phyloP scores from a whole-genome alignment of 2,797 vertebrate genomes.

The Lutjanus campechanus region DNA sequence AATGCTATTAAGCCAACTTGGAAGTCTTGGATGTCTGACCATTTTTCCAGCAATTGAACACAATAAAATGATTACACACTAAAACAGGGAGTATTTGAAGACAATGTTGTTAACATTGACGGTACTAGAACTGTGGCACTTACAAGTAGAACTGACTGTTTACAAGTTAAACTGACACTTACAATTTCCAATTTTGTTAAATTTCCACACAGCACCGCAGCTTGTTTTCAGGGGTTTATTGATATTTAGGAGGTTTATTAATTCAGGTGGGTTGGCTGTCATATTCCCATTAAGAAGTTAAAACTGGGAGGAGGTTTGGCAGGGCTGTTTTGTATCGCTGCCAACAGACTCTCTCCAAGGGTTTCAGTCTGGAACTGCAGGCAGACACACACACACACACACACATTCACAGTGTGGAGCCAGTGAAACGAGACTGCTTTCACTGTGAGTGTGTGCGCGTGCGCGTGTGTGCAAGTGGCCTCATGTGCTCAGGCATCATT shows the following conservation, averaged over 20 bases:
- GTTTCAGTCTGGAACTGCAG: conserved; percentile 62
- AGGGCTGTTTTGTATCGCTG: conserved; percentile 60
- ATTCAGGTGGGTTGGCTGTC: conserved; percentile 75
- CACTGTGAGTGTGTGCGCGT: conserved; percentile 21
- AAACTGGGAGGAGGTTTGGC: conserved; percentile 76
- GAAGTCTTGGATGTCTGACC: not conserved
- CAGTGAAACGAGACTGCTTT: conserved; percentile 43
- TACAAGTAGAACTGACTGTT: not conserved
- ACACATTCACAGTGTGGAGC: conserved; percentile 26
- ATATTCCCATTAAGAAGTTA: conserved; percentile 77
- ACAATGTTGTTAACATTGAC: not conserved
- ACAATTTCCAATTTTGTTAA: conserved; percentile 27
- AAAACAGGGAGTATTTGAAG: not conserved
- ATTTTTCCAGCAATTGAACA: not conserved
- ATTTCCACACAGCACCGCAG: conserved; percentile 13
- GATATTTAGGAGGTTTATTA: conserved; percentile 77
- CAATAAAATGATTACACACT: not conserved
- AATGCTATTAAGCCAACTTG: not conserved
- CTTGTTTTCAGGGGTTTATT: conserved; percentile 60
- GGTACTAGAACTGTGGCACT: not conserved
- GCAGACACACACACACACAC: conserved; percentile 32
- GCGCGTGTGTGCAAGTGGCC: conserved; percentile 14
- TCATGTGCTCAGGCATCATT: conserved; percentile 19
- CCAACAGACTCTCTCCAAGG: conserved; percentile 77
- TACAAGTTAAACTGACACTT: conserved; percentile 12